Percentiles rank a stretch among this genome's conserved stretches.
Conservation (phyloP, 1,140 invertebrate species). For the Octopus bimaculoides region DNA sequence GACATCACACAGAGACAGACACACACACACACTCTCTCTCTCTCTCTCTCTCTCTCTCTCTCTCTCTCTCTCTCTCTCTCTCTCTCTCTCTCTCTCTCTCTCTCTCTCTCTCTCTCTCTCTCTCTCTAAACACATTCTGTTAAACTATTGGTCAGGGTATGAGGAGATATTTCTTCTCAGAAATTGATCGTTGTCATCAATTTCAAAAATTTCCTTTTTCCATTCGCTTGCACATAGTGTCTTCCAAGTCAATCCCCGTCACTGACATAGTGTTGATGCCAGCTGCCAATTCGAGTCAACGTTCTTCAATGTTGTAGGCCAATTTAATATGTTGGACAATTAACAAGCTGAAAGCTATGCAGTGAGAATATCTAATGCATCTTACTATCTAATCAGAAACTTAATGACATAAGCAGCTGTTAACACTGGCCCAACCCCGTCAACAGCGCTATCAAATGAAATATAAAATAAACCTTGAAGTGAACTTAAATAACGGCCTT, state of each 20-base stretch:
- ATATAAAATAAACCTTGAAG: not conserved
- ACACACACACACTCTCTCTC: conserved; percentile 10
- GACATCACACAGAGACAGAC: too few species aligned
- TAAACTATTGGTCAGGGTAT: too few species aligned
- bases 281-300: conserved; percentile 2
- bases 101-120: conserved; percentile 11
- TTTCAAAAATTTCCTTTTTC: not conserved
- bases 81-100: conserved; percentile 15
- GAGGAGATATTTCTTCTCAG: too few species aligned
- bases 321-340: conserved; percentile 1
- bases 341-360: not conserved
- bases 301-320: not conserved
- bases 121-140: not conserved
- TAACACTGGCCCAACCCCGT: not conserved
- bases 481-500: not conserved
- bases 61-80: conserved; percentile 22
- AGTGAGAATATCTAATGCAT: not conserved
- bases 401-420: conserved; percentile 2
- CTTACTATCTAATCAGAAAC: conserved; percentile 7
- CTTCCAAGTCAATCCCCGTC: not conserved
- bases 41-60: conserved; percentile 2
- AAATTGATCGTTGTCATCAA: too few species aligned
- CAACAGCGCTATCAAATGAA: not conserved
- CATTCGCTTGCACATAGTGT: not conserved
- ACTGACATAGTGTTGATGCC: not conserved